phyloP scores from a whole-genome alignment of 2,888 invertebrate genomes.

The Drosophila mettleri region DNA sequence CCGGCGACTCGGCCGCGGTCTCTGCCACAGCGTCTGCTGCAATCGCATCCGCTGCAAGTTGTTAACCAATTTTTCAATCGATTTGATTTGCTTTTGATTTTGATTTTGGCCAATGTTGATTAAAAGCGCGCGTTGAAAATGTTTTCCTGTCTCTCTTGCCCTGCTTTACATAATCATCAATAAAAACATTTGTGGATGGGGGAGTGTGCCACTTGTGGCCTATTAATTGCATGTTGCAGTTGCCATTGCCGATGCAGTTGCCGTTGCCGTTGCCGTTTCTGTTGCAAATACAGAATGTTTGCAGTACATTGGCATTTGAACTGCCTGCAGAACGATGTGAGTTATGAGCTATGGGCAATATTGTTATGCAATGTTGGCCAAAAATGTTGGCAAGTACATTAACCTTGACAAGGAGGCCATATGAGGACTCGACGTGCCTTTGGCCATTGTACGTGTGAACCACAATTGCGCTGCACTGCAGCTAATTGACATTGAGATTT shows the following conservation, averaged over 20 bases:
- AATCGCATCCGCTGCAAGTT: constrained; percentile 66
- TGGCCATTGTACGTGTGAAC: constrained; percentile 63
- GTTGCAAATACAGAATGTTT: constrained; percentile 38
- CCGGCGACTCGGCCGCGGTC: constrained; percentile 32
- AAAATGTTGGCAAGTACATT: constrained; percentile 49
- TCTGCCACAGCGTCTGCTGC: constrained; percentile 8
- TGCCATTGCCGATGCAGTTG: constrained; percentile 18
- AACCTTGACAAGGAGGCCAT: constrained; percentile 54
- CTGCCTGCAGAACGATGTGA: constrained; percentile 13
- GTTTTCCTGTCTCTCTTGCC: constrained; percentile 60
- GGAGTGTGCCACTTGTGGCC: constrained; percentile 65
- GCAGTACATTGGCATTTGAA: constrained; percentile 62
- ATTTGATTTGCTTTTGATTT: constrained; percentile 74
- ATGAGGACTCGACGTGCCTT: constrained; percentile 33
- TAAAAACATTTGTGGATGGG: constrained; percentile 15
- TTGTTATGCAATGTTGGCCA: constrained; percentile 19
- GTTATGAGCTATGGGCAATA: constrained; percentile 24
- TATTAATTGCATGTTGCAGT: constrained; percentile 65
- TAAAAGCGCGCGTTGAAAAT: constrained; percentile 78
- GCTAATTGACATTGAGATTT: constrained; percentile 51
- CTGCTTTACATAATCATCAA: constrained; percentile 55
- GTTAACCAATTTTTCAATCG: constrained; percentile 57
- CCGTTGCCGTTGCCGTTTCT: constrained; percentile 29
- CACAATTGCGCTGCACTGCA: constrained; percentile 70
- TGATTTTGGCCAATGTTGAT: constrained; percentile 61